Conservation (phyloP, 2,888 invertebrate species). For the Ethmia dodecea region DNA sequence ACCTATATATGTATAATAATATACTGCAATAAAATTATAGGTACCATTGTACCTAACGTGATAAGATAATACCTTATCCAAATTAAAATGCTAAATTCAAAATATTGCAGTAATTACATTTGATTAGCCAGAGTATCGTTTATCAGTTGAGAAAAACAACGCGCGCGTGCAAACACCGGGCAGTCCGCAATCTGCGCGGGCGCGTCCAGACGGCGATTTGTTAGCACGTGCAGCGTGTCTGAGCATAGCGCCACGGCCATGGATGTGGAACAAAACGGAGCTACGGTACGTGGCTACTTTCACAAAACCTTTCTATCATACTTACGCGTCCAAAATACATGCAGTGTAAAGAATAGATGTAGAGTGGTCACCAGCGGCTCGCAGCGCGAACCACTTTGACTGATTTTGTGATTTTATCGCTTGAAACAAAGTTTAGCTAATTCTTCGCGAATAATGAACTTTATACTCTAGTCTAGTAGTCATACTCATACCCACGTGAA, state of each 20-base stretch:
- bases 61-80: constrained; percentile 21
- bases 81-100: constrained; percentile 20
- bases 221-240: constrained; percentile 33
- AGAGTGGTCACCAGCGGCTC: no score
- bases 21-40: no score
- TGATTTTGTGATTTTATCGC: no score
- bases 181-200: constrained; percentile 36
- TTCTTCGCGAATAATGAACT: constrained; percentile 53
- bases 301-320: no score
- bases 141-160: constrained; percentile 51
- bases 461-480: constrained; percentile 61
- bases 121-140: constrained; percentile 43
- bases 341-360: no score
- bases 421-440: no score
- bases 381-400: no score
- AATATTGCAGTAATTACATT: constrained; percentile 32
- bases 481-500: no score
- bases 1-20: no score
- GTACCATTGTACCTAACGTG: no score
- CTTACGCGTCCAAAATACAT: no score
- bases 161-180: constrained; percentile 33
- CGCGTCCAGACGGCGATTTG: constrained; percentile 19
- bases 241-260: constrained; percentile 29
- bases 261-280: constrained; percentile 28
- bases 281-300: constrained; percentile 37